phyloP scores from a whole-genome alignment of 1,140 invertebrate genomes.

The Trichomalopsis sarcophagae region DNA sequence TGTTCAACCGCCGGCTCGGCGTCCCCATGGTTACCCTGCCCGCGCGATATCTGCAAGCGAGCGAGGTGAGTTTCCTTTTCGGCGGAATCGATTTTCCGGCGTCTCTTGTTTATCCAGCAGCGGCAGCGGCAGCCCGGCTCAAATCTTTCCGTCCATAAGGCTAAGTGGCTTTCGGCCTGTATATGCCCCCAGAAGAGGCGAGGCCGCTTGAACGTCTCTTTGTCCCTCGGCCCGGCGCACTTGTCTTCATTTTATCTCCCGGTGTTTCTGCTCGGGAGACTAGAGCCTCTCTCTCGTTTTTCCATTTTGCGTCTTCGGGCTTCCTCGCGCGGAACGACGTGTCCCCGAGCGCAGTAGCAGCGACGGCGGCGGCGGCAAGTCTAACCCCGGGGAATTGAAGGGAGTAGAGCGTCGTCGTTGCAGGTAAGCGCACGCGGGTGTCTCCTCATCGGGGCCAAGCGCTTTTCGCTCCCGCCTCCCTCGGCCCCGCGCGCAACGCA shows the following conservation, averaged over 20 bases:
- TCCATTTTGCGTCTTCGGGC: not conserved
- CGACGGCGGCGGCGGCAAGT: not conserved
- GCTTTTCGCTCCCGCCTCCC: not conserved
- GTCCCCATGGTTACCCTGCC: not conserved
- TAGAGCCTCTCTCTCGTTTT: not conserved
- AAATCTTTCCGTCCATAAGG: constrained; percentile 1
- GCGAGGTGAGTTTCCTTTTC: not conserved
- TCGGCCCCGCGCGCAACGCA: not conserved
- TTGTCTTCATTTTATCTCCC: not conserved
- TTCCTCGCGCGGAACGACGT: not conserved
- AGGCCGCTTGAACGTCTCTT: not conserved
- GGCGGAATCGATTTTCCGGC: not conserved
- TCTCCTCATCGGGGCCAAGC: not conserved
- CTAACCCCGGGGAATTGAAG: constrained; percentile 8
- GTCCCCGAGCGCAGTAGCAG: not conserved
- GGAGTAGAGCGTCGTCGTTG: not conserved
- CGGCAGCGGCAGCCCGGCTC: not conserved
- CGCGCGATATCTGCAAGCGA: not conserved
- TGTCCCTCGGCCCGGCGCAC: not conserved
- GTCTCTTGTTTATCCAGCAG: constrained; percentile 3
- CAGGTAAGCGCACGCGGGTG: constrained; percentile 4
- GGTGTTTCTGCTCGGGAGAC: not conserved
- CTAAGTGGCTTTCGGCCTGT: constrained; percentile 2
- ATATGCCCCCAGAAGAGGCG: not conserved
- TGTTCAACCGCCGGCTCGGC: not conserved